A percentile compares a stretch with the other conserved stretches of the same genome.
Conservation (phyloP, 2,797 vertebrate genomes). For the Malurus leucopterus region DNA sequence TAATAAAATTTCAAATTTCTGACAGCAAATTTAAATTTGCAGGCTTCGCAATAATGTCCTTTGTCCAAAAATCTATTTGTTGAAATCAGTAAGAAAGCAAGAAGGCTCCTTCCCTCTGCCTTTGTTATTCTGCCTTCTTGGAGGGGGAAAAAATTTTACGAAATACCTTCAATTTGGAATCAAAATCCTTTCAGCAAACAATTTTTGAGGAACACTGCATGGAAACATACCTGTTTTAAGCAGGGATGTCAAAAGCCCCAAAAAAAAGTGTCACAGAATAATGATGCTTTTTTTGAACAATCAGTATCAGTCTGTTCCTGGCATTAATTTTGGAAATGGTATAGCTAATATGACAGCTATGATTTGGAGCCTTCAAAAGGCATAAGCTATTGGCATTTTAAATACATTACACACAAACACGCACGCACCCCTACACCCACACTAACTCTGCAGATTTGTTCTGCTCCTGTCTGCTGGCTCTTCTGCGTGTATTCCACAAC, state of each 20-base stretch:
- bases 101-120: neutral
- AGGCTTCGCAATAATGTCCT: neutral
- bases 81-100: neutral
- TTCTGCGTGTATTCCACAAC: neutral
- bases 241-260: neutral
- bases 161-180: neutral
- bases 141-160: neutral
- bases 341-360: slow-evolving; percentile 50
- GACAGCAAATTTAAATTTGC: neutral
- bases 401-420: slow-evolving; percentile 40
- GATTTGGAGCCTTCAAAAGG: slow-evolving; percentile 58
- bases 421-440: slow-evolving; percentile 46
- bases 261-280: neutral
- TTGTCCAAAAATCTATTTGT: neutral
- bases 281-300: slow-evolving; percentile 30
- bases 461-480: slow-evolving; percentile 39
- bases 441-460: slow-evolving; percentile 29
- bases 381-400: slow-evolving; percentile 55
- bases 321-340: slow-evolving; percentile 51
- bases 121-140: neutral
- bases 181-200: neutral
- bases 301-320: slow-evolving; percentile 37
- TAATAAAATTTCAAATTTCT: neutral
- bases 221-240: slow-evolving; percentile 24
- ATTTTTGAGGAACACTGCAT: neutral